Evolutionary conservation across 2,113 vertebrate genomes (phyloP).

Genomic region (Phylloscopus whistleri): DNA sequence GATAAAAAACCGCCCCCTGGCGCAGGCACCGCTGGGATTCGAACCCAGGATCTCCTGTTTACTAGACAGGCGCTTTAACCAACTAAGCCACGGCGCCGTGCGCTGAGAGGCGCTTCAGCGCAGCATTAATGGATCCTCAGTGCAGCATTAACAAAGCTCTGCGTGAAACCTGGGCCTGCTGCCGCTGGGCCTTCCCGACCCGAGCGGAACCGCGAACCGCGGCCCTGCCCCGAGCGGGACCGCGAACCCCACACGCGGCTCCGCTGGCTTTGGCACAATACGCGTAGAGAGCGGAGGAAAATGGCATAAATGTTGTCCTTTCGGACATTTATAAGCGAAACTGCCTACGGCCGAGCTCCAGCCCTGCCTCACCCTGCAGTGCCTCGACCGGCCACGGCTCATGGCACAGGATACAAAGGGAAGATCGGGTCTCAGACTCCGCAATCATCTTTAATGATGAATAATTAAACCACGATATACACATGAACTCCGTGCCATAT

Average conservation of each 20-base stretch:
- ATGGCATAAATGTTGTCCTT: background rate
- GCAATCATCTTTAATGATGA: background rate
- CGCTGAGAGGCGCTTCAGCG: accelerated
- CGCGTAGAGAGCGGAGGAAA: background rate
- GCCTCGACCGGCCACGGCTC: background rate
- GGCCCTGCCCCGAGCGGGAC: too few species aligned
- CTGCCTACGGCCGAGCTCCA: background rate
- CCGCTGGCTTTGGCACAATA: accelerated
- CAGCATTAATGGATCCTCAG: accelerated
- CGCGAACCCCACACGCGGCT: background rate
- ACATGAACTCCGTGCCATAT: background rate
- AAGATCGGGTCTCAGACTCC: background rate
- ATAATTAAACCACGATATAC: background rate
- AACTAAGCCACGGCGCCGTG: conserved; percentile 83
- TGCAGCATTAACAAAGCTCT: accelerated
- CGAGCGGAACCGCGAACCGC: too few species aligned
- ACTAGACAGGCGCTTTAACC: conserved; percentile 94
- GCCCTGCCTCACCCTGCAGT: background rate
- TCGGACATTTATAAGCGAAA: background rate
- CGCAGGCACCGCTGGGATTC: conserved; percentile 76
- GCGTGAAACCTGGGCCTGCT: accelerated
- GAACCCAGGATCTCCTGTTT: conserved; percentile 92
- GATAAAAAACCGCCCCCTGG: accelerated
- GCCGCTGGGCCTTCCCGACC: accelerated
- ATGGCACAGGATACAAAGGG: background rate